Evolutionary conservation across 2,888 invertebrate species (phyloP), one percentile per base, ranked within the genome.

Genomic region (Philereme vetulata): DNA sequence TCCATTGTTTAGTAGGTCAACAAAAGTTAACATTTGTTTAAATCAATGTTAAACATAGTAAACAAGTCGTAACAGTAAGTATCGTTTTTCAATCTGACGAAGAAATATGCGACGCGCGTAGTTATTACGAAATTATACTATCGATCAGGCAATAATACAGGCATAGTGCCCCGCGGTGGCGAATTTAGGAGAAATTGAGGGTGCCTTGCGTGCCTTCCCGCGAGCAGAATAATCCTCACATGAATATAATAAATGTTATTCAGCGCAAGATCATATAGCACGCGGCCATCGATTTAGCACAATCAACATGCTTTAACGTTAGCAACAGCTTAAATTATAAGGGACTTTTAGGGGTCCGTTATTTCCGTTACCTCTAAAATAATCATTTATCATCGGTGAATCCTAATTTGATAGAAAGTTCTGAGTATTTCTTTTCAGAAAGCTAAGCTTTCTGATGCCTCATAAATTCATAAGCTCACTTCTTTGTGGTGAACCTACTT

Each of bases 111-210:
- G 76, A 76, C 74, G 76, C 73, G 78, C 75, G 75, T 82, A 80
- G 82, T 85, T 83, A 88, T 88, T 86, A 84, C 80, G 77, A 85
- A 90, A 87, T 88, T 88, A 87, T 84, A 84, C 84, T 87, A 89
- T 90, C 88, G 88, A 90, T 90, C 88, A 80, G 80, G 78, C 83
- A 85, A 84, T 88, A 88, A 88, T 85, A 85, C 80, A 78, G 72
- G 80, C 76, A 84, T 84, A 85, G 80, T 78, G 84, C 86, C 90
- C 86, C 76, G 77, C 72, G 86, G 90, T 75, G 73, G 83, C 76
- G 80, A 91, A 90, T 91, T 91, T 90, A 90, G 89, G 86, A 80
- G 85, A 88, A 90, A 90, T 90, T 84, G 84, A 81, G 81, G 81
- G 80, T 81, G 77, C 78, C 84, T 84, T 84, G 88, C 87, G 87